Percentiles rank a stretch among this genome's conserved stretches.
These are phyloP conservation scores for Eulemur macaco DNA, from an alignment of 2,113 vertebrate species.

Conservation along the genomic window DNA sequence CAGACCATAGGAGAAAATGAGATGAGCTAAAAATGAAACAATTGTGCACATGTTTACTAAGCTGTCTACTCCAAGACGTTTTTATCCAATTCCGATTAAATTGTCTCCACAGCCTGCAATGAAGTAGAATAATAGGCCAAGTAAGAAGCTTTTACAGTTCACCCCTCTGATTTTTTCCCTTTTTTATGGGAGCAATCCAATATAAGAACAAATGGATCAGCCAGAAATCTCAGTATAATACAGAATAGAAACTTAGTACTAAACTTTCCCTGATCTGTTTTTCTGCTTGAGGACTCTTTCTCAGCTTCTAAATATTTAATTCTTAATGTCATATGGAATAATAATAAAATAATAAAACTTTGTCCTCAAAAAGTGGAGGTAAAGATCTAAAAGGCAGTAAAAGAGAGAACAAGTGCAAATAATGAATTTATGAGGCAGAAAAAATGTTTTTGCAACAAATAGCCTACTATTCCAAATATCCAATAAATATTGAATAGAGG, in stretches of 20 bases:
- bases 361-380: neutral
- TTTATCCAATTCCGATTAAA: neutral
- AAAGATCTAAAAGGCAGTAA: neutral
- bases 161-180: neutral
- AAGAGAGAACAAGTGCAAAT: neutral
- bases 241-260: neutral
- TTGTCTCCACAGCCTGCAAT: neutral
- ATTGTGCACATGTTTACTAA: neutral
- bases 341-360: neutral
- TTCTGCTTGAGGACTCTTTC: neutral
- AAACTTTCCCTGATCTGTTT: neutral
- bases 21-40: neutral
- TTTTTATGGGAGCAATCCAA: neutral
- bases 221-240: neutral
- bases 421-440: neutral
- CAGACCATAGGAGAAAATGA: neutral
- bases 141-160: neutral
- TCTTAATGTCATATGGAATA: neutral
- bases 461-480: neutral
- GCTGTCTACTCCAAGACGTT: neutral
- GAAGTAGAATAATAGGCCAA: neutral
- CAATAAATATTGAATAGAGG: neutral
- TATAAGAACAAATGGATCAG: neutral
- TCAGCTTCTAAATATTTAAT: neutral
- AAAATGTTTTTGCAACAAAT: neutral